Conservation (phyloP, 92 coral and sea anemone genomes). For the Bergia puertoricense region DNA sequence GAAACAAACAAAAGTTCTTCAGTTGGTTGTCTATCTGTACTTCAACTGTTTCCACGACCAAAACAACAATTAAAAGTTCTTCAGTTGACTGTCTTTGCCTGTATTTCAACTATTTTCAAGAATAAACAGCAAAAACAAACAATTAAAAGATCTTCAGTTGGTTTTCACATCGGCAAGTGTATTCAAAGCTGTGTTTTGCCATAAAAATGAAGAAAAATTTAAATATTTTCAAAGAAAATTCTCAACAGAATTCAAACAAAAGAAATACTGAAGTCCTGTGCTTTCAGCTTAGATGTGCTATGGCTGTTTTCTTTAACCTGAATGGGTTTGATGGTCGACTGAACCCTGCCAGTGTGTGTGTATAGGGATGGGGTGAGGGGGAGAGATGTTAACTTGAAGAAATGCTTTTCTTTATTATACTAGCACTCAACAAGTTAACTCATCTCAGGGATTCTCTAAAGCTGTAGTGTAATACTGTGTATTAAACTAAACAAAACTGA, state of each 20-base stretch:
- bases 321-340: not conserved
- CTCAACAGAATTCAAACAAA: not conserved
- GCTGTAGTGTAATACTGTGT: not conserved
- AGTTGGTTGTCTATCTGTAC: not conserved
- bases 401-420: too few relatives aligned
- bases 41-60: not conserved
- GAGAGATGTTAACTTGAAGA: not conserved
- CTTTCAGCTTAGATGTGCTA: conserved; percentile 10
- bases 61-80: not conserved
- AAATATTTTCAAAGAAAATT: not conserved
- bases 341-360: too few relatives aligned
- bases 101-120: too few relatives aligned
- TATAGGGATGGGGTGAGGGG: not conserved
- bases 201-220: not conserved
- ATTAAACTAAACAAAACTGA: not conserved
- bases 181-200: not conserved
- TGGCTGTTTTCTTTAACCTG: conserved; percentile 1
- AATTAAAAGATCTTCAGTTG: too few relatives aligned
- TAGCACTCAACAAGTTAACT: not conserved
- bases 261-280: conserved; percentile 16
- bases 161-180: not conserved
- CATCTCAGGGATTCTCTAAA: not conserved
- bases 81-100: too few relatives aligned
- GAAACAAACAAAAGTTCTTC: conserved; percentile 11
- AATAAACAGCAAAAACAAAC: too few relatives aligned